Evolutionary conservation across 2,797 vertebrate genomes (phyloP), one percentile per base, ranked within the genome.

Genomic region (Microctenopoma lineatum): DNA sequence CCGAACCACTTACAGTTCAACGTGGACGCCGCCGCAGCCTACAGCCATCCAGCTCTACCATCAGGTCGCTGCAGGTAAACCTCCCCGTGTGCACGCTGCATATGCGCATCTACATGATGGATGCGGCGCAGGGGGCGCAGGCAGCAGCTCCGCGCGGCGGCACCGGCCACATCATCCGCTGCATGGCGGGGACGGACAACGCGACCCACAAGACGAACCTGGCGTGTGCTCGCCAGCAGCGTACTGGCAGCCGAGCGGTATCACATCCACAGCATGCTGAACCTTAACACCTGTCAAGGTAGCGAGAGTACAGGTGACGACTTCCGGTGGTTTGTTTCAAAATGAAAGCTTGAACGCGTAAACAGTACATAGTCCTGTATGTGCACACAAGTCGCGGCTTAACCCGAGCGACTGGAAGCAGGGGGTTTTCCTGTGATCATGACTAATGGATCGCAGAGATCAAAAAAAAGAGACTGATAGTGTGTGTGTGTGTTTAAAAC

Each of bases 21-120:
- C 36, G 50, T 15, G 56, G 6, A 32, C 58, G 4, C 21, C 48
- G 41, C 66, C 65, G 70, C 1, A 13, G 39, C 39, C 11, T 13
- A 48, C 55, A 46, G 7, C 27, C 1, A 15, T 80, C 84, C 81
- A 60, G 64, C 74, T 70, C 52, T 42, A 3, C 56, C 39, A 58
- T 76, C 83, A n/a, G 80, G 70, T 80, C 73, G 74, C 81, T 10
- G 72, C 44, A 79, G 80, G 77, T 34, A 63, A 89, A 92, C 67
- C 86, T 88, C 84, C 73, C 76, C 60, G 62, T 63, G 25, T 11
- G 50, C 64, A 8, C 70, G 66, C 32, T 25, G 46, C 21, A 21
- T 21, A 21, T 21, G 21, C 21, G 21, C 21, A 64, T 73, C 77
- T 77, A 73, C 2, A 63, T 10, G 14, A 59, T 18, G n/a, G 79